phyloP scores from a whole-genome alignment of 2,797 vertebrate genomes.

The Pterois miles region DNA sequence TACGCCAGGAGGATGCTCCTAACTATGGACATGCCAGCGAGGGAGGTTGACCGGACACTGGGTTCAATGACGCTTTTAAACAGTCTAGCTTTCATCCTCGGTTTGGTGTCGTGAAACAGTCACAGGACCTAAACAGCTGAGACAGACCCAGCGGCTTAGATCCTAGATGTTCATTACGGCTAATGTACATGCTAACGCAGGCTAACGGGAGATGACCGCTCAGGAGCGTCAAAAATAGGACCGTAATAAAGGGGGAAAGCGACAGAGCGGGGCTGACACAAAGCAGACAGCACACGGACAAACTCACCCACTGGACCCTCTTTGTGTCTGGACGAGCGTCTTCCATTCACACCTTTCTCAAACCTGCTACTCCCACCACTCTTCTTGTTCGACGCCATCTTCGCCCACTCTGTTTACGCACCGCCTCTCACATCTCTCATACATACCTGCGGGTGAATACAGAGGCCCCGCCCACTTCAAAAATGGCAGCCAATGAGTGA shows the following conservation, averaged over 20 bases:
- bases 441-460: conserved; percentile 58
- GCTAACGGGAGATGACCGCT: conserved; percentile 27
- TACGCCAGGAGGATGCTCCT: background rate
- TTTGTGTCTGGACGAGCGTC: conserved; percentile 79
- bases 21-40: background rate
- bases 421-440: conserved; percentile 55
- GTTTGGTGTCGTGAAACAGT: background rate
- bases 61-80: background rate
- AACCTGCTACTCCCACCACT: conserved; percentile 59
- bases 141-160: conserved; percentile 30
- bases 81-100: background rate
- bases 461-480: conserved; percentile 46
- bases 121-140: conserved; percentile 6
- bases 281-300: background rate
- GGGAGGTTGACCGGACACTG: background rate
- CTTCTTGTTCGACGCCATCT: conserved; percentile 85
- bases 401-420: conserved; percentile 68
- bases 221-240: background rate
- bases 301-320: conserved; percentile 80
- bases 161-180: conserved; percentile 5
- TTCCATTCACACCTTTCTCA: conserved; percentile 80
- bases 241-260: background rate
- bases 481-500: conserved; percentile 53
- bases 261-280: background rate
- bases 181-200: conserved; percentile 54